Percentiles rank a stretch among this genome's conserved stretches.
phyloP scores from a whole-genome alignment of 2,113 vertebrate genomes.

The Hyaena hyaena region DNA sequence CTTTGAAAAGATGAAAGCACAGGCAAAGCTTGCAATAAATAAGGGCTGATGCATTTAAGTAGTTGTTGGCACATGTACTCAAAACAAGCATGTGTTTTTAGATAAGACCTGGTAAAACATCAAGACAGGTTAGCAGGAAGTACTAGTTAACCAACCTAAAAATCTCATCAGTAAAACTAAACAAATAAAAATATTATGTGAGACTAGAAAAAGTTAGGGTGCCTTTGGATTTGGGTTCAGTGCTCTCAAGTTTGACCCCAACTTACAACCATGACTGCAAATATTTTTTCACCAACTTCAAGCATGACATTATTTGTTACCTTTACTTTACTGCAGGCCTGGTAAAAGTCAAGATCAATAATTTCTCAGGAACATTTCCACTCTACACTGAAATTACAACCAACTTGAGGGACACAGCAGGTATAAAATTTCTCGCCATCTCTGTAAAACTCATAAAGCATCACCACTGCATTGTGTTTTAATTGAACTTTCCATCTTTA shows the following conservation, averaged over 20 bases:
- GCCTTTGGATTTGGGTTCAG: slow-evolving; percentile 81
- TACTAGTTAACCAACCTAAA: slow-evolving; percentile 81
- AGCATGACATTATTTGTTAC: slow-evolving; percentile 87
- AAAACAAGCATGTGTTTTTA: slow-evolving; percentile 44
- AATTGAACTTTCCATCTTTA: slow-evolving; percentile 68
- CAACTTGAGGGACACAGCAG: slow-evolving; percentile 71
- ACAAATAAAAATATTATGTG: slow-evolving; percentile 82
- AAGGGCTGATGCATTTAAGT: slow-evolving; percentile 28
- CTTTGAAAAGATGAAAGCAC: slow-evolving; percentile 69
- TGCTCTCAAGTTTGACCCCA: slow-evolving; percentile 77
- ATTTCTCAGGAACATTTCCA: slow-evolving; percentile 78
- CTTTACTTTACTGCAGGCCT: slow-evolving; percentile 81
- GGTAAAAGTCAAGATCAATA: slow-evolving; percentile 84
- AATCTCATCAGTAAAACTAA: slow-evolving; percentile 82
- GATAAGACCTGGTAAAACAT: slow-evolving; percentile 71
- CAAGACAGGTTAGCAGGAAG: slow-evolving; percentile 68
- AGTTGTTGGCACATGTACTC: slow-evolving; percentile 35
- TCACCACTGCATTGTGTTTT: slow-evolving; percentile 63
- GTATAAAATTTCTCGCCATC: slow-evolving; percentile 74
- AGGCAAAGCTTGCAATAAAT: slow-evolving; percentile 28
- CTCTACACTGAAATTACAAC: slow-evolving; percentile 73
- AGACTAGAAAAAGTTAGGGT: slow-evolving; percentile 77
- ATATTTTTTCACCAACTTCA: slow-evolving; percentile 85
- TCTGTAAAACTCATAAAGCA: slow-evolving; percentile 74
- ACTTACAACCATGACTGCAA: slow-evolving; percentile 84